Base-by-base conservation (phyloP, 2,888 invertebrate genomes). In the Auanema sp. region DNA sequence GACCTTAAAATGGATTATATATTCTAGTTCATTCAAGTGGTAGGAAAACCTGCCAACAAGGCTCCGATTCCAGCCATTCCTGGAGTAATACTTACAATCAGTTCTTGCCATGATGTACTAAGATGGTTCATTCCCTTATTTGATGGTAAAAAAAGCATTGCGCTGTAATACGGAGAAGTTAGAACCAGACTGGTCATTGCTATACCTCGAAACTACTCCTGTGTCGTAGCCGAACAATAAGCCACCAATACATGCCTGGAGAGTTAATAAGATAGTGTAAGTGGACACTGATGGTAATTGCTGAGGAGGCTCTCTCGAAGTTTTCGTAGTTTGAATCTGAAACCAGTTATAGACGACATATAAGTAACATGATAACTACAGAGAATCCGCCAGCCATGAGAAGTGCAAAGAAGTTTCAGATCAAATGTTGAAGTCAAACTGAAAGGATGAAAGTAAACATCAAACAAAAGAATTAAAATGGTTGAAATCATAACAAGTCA, bases 201-300 rank as follows among this genome's bases (percentile, higher is more conserved):
- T 33, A 14, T 18, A 66, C 66, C 66, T 64, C 0, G 87, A 87
- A 1, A 88, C 85, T 25, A 88, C 87, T 6, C 88, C 88, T 0
- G 88, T 88, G 75, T 88, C 88, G 79, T 88, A 88, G n/a, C 88
- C 88, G 77, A 88, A 88, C 11, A 81, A 65, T n/a, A 81, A 72
- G 2, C 81, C 81, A 8, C 79, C 79, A 41, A 79, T 74, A 40
- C 79, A 79, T 8, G 80, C 75, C 60, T 73, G 68, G 8, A 62
- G 54, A 5, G 79, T 65, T 43, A 78, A 58, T 2, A 79, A 44
- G 14, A 63, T 47, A 16, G 53, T 63, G 21, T 58, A 63, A 11
- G 21, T 2, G 21, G 47, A 47, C 5, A 47, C 33, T 5, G 33
- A 33, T 33, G 33, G 33, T 33, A 33, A 33, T 5, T 33, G 33